A percentile compares a stretch with the other conserved stretches of the same genome.
Evolutionary conservation across 2,888 invertebrate genomes (phyloP).

Genomic region (Tenodera sinensis): DNA sequence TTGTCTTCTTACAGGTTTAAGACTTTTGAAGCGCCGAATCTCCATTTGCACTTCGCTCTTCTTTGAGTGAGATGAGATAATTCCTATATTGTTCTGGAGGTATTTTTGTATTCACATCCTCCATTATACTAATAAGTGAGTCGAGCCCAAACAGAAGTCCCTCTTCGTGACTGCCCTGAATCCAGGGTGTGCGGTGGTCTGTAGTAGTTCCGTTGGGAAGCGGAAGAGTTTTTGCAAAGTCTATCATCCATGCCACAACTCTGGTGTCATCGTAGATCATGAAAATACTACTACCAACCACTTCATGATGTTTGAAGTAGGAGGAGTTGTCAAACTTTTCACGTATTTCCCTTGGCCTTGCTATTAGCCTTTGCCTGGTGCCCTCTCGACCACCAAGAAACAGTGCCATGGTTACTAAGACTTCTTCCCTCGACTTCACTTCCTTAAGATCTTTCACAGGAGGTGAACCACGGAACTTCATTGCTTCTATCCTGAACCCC

Average conservation of each 20-base stretch:
- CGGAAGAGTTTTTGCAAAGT: slow-evolving; percentile 88
- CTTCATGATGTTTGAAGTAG: slow-evolving; percentile 85
- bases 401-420: slow-evolving; percentile 66
- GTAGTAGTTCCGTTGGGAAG: slow-evolving; percentile 63
- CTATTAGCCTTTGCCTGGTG: slow-evolving; percentile 64
- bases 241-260: slow-evolving; percentile 93
- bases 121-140: slow-evolving; percentile 72
- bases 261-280: slow-evolving; percentile 87
- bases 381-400: slow-evolving; percentile 67
- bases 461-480: slow-evolving; percentile 78
- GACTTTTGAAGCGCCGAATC: not conserved
- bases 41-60: not conserved
- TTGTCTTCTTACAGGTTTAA: not conserved
- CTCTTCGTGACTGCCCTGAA: slow-evolving; percentile 94
- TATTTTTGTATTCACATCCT: slow-evolving; percentile 26
- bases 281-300: slow-evolving; percentile 90
- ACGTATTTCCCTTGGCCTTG: slow-evolving; percentile 73
- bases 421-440: slow-evolving; percentile 73
- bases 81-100: not conserved
- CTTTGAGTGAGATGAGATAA: not conserved
- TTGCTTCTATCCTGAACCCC: slow-evolving; percentile 94
- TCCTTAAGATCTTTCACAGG: slow-evolving; percentile 87
- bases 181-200: slow-evolving; percentile 79
- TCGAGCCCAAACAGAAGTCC: slow-evolving; percentile 91
- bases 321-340: slow-evolving; percentile 75